Conservation (phyloP, 2,888 invertebrate genomes). For the Xylophagus ater region DNA sequence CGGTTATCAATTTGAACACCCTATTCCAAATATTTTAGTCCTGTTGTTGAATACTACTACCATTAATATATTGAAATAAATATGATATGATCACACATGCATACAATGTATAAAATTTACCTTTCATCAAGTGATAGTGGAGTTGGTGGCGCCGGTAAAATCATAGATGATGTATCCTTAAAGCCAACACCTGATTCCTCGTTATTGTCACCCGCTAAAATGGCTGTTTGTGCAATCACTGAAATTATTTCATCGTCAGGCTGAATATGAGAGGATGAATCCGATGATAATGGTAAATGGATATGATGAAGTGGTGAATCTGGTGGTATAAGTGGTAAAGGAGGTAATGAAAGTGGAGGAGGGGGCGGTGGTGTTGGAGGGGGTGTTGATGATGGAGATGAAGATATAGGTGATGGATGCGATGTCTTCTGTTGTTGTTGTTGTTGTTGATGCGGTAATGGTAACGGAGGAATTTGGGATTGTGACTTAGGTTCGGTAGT, state of each 20-base stretch:
- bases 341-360: constrained; percentile 20
- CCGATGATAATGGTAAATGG: constrained; percentile 31
- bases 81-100: no score
- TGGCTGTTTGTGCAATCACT: constrained; percentile 7
- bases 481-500: constrained; percentile 11
- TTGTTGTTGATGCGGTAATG: constrained; percentile 19
- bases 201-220: constrained; percentile 4
- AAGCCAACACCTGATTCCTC: constrained; percentile 1
- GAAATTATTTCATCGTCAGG: constrained; percentile 12
- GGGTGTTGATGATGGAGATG: neutral
- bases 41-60: no score
- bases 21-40: no score
- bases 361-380: constrained; percentile 23
- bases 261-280: constrained; percentile 25
- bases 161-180: constrained; percentile 11
- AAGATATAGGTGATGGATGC: neutral
- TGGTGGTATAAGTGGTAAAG: constrained; percentile 22
- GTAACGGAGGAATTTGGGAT: constrained; percentile 19
- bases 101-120: constrained; percentile 13
- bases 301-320: constrained; percentile 21
- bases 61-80: no score
- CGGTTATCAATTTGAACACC: no score
- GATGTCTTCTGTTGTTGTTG: constrained; percentile 18
- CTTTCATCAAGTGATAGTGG: constrained; percentile 16
- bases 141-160: constrained; percentile 10